Evolutionary conservation across 2,113 vertebrate genomes (phyloP).

Genomic region (Nannobrachium achirus): DNA sequence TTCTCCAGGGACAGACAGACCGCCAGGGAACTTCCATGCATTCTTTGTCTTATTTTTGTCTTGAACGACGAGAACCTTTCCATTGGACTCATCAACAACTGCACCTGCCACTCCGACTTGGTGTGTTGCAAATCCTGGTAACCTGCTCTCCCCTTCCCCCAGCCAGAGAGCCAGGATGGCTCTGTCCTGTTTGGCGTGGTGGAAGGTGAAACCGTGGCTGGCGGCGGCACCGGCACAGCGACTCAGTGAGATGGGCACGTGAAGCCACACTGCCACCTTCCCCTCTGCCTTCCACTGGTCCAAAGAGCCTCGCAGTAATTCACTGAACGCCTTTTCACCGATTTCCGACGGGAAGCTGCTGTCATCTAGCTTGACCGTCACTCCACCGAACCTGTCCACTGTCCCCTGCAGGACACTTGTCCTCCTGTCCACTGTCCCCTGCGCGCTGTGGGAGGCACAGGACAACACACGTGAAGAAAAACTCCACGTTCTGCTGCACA

Average conservation of each 20-base stretch:
- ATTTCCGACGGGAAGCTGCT: constrained; percentile 64
- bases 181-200: constrained; percentile 73
- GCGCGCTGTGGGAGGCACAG: background rate
- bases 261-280: constrained; percentile 79
- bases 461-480: constrained; percentile 9
- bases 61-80: constrained; percentile 93
- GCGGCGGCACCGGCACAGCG: constrained; percentile 71
- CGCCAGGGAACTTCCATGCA: constrained; percentile 95
- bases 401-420: constrained; percentile 41
- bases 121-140: constrained; percentile 83
- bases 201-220: constrained; percentile 82
- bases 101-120: constrained; percentile 92
- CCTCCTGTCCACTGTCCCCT: constrained; percentile 14
- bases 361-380: constrained; percentile 77
- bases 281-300: constrained; percentile 78
- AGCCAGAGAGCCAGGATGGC: constrained; percentile 83
- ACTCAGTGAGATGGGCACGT: constrained; percentile 81
- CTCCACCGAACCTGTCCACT: constrained; percentile 84
- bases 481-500: constrained; percentile 2
- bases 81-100: constrained; percentile 87
- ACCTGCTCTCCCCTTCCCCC: constrained; percentile 76
- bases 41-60: constrained; percentile 90
- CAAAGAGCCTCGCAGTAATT: constrained; percentile 78
- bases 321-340: constrained; percentile 74
- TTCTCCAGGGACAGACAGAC: constrained; percentile 91